Evolutionary conservation across 2,888 invertebrate genomes (phyloP), one percentile per base, ranked within the genome.

Genomic region (Protonemura montana): DNA sequence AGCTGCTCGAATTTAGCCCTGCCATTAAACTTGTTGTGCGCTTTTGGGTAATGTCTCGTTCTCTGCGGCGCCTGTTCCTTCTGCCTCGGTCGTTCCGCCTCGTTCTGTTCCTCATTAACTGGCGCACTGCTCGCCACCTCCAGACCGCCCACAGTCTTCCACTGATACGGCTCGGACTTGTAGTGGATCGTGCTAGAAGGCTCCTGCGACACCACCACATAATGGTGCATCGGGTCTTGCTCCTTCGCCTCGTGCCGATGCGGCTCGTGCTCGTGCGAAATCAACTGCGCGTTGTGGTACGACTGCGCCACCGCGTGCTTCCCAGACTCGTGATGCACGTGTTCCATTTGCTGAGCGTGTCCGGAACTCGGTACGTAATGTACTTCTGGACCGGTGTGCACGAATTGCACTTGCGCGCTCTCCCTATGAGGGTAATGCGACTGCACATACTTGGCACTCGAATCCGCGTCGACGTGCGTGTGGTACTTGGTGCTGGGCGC

Each of bases 81-180:
- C 27, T 27, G 59, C 16, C 30, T 81, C n/a, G 81, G 81, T 0
- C 21, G 21, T 26, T 42, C 76, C 25, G 13, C 3, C 28, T 84
- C 84, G 59, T 84, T 76, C 28, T 84, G 84, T 13, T 84, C 84
- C 76, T 84, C 84, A 5, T 42, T 84, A 28, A 84, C 84, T n/a
- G 84, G 84, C 6, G 59, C 59, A 76, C 84, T 84, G 29, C 84
- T 84, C 27, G 84, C 84, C 59, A 84, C 84, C 76, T 84, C 84
- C 84, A 84, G 28, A 0, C 84, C 84, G 13, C 29, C 29, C 6
- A 84, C 84, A 16, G 26, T 84, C 2, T 84, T 27, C 84, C 84
- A 84, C 84, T 76, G 21, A 28, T 84, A 84, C 76, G 26, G 7
- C 76, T 84, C 59, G 27, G 84, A 76, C 59, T 21, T 13, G 76